Evolutionary conservation across 2,797 vertebrate species (phyloP).

Genomic region (Karalla daura): DNA sequence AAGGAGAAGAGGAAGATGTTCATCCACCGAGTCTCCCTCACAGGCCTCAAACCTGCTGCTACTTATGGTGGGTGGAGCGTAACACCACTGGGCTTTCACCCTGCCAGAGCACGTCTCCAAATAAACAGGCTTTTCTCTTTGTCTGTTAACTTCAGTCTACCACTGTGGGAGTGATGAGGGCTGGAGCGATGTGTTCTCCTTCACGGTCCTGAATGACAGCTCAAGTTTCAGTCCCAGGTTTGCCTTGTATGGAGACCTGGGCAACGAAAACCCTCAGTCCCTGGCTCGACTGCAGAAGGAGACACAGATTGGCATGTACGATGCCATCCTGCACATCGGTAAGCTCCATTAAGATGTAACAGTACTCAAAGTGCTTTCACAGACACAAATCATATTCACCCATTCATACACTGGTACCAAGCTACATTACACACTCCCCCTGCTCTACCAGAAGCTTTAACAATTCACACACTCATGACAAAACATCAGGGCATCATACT

Average conservation of each 20-base stretch:
- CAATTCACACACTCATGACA: no score
- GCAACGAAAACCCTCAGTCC: slow-evolving; percentile 91
- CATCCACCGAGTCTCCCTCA: slow-evolving; percentile 87
- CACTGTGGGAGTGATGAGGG: slow-evolving; percentile 88
- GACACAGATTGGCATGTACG: slow-evolving; percentile 88
- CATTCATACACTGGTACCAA: no score
- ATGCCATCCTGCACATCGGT: slow-evolving; percentile 91
- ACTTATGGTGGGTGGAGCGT: slow-evolving; percentile 83
- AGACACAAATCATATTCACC: neutral
- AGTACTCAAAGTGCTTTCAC: no score
- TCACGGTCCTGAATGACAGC: slow-evolving; percentile 84
- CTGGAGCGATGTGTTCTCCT: slow-evolving; percentile 88
- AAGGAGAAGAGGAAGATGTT: slow-evolving; percentile 81
- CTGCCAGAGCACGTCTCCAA: neutral
- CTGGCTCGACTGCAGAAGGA: slow-evolving; percentile 89
- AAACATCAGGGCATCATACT: no score
- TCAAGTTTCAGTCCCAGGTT: slow-evolving; percentile 86
- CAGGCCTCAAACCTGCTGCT: slow-evolving; percentile 78
- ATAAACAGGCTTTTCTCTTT: neutral
- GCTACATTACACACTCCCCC: no score
- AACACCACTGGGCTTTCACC: neutral
- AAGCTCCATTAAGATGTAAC: no score
- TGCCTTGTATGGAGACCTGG: slow-evolving; percentile 90
- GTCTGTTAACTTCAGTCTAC: slow-evolving; percentile 81
- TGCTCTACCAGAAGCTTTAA: no score